Base-by-base conservation (phyloP, 1,140 invertebrate genomes). In the Hypsibius dujardini region DNA sequence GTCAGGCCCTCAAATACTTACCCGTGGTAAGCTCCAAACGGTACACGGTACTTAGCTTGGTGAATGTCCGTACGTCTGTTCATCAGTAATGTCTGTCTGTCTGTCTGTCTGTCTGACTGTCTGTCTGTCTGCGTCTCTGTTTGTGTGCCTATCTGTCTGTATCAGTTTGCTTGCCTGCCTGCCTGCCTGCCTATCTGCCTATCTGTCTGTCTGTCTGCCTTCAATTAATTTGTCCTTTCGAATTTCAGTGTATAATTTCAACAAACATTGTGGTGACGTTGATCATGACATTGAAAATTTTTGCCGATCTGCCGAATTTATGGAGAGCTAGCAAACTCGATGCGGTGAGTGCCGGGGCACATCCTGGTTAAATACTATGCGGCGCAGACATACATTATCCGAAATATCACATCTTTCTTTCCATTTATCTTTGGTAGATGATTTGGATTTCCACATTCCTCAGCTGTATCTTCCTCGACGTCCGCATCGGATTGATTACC, bases 181-280 rank as follows among this genome's bases (percentile, higher is more conserved):
- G 28, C 28, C 28, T 28, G 28, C 28, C 28, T 28, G 28, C 28
- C 28, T 28, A 28, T 28, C 28, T 28, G 28, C 28, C 28, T 28
- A 28, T 28, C 28, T 28, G 28, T 28, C 28, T 28, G 28, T 28
- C 28, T 28, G 28, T 28, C 28, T 28, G 28, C 28, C 28, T 28
- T 28, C 28, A 28, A 28, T 28, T 28, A 28, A 28, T 28, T 28
- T 56, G 7, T 56, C n/a, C 50, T 56, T 56, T 56, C 50, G 50
- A 56, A 56, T 56, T 67, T 12, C 42, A 67, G 62, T 12, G 62
- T 7, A 42, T 67, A 3, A 42, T 67, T 15, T 67, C 62, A 7
- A 45, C 62, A 3, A 67, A 67, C 42, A 67, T 67, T 45, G 62
- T 67, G 42, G 62, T 67, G 62, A 67, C 62, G 12, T 67, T 67